These are phyloP conservation scores for Tyrannus savana DNA, from an alignment of 2,113 vertebrate genomes.

Conservation along the genomic window DNA sequence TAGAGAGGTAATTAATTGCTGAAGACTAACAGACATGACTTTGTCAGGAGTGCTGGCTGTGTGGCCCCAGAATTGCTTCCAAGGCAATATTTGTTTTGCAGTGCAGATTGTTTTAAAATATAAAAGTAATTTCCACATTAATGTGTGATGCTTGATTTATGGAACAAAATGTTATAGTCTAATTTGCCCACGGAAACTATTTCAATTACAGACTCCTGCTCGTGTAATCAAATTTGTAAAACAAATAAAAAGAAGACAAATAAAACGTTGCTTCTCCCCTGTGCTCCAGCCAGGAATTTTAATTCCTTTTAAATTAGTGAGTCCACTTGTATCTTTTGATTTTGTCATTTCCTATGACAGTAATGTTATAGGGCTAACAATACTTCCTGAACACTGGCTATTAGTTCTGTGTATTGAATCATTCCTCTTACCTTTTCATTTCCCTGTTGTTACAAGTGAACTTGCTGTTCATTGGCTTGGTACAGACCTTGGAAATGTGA, in stretches of 20 bases:
- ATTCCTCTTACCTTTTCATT: not conserved
- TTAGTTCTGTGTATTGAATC: not conserved
- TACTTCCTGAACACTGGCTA: not conserved
- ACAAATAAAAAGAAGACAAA: not conserved
- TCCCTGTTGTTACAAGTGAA: not conserved
- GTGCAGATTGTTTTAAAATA: not conserved
- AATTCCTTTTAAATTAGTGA: not conserved
- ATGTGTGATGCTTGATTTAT: not conserved
- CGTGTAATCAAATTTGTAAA: slow-evolving; percentile 5
- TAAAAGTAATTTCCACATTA: not conserved
- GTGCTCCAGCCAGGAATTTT: not conserved
- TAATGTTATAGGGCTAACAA: not conserved
- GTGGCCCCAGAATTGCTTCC: not conserved
- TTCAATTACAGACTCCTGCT: not conserved
- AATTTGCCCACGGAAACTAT: not conserved
- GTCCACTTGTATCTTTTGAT: not conserved
- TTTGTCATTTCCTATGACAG: not conserved
- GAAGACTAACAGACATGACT: not conserved
- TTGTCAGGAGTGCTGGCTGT: not conserved
- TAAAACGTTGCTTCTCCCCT: not conserved
- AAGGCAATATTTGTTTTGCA: not conserved
- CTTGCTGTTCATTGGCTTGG: not conserved
- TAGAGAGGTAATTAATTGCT: not conserved
- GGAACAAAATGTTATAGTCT: not conserved
- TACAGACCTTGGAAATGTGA: not conserved